Conservation (phyloP, 2,797 vertebrate species). For the Hemitrygon akajei region DNA sequence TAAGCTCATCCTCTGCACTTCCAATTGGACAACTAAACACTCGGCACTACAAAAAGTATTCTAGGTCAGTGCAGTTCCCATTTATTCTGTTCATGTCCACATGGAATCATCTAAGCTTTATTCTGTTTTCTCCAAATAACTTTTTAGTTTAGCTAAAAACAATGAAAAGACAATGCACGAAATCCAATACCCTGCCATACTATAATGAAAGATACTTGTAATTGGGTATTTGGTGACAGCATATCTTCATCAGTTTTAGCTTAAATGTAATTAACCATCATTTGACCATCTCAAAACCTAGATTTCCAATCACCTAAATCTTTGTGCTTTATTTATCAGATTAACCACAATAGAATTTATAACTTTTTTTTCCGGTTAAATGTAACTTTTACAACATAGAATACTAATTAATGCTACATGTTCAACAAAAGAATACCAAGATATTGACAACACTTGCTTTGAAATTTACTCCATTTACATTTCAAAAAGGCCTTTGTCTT, state of each 20-base stretch:
- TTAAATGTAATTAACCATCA: background rate
- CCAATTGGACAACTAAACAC: background rate
- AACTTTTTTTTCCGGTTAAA: background rate
- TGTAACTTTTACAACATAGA: background rate
- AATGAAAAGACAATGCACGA: background rate
- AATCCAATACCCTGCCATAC: background rate
- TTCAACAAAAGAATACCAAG: conserved; percentile 16
- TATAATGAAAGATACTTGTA: background rate
- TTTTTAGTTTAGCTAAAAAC: background rate
- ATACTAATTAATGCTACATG: background rate
- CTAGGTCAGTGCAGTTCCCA: background rate
- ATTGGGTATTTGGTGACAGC: background rate
- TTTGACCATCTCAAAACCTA: background rate
- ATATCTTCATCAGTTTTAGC: background rate
- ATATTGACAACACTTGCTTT: background rate
- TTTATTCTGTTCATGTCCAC: background rate
- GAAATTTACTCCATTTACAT: background rate
- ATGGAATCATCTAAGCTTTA: background rate
- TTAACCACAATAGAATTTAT: conserved; percentile 13
- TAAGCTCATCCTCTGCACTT: background rate
- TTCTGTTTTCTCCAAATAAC: background rate
- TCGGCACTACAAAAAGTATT: background rate
- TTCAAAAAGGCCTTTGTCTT: background rate
- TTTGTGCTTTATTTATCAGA: background rate
- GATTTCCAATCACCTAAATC: background rate